Conservation (phyloP, 1,140 invertebrate genomes). For the Odontomachus brunneus region DNA sequence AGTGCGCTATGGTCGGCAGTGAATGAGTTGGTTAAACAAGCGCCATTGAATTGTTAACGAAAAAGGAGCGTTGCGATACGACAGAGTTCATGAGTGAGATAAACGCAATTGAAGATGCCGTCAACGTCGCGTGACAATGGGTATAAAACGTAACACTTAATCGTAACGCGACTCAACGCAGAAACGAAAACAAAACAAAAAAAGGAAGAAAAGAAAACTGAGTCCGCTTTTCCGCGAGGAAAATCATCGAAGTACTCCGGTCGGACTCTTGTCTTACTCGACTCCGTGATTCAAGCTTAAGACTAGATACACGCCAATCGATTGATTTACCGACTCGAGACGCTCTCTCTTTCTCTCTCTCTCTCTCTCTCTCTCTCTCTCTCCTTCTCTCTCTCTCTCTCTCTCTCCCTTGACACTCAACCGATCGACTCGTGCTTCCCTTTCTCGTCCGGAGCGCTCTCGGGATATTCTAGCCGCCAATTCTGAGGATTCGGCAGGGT, state of each 20-base stretch:
- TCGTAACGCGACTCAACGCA: constrained; percentile 71
- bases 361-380: constrained; percentile 4
- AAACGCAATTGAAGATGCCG: constrained; percentile 31
- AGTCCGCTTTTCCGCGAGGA: neutral
- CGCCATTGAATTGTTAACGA: constrained; percentile 29
- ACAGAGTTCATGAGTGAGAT: neutral
- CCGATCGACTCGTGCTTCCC: constrained; percentile 35
- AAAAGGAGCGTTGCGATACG: constrained; percentile 51
- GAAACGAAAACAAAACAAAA: constrained; percentile 65
- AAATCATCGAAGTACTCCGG: constrained; percentile 8
- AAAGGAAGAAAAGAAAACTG: constrained; percentile 70
- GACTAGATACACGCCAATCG: constrained; percentile 45
- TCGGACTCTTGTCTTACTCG: constrained; percentile 42
- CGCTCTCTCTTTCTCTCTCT: neutral
- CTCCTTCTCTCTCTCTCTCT: neutral
- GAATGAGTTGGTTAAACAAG: constrained; percentile 34
- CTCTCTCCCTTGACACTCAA: constrained; percentile 8
- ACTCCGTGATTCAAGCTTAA: constrained; percentile 47
- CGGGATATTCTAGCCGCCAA: neutral
- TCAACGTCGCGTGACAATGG: constrained; percentile 33
- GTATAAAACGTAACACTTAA: constrained; percentile 59
- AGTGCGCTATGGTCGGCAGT: constrained; percentile 39
- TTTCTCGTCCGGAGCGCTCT: neutral
- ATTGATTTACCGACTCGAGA: constrained; percentile 57
- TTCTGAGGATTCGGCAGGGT: neutral